phyloP scores from a whole-genome alignment of 2,888 invertebrate species.

The Lasioglossum morio region DNA sequence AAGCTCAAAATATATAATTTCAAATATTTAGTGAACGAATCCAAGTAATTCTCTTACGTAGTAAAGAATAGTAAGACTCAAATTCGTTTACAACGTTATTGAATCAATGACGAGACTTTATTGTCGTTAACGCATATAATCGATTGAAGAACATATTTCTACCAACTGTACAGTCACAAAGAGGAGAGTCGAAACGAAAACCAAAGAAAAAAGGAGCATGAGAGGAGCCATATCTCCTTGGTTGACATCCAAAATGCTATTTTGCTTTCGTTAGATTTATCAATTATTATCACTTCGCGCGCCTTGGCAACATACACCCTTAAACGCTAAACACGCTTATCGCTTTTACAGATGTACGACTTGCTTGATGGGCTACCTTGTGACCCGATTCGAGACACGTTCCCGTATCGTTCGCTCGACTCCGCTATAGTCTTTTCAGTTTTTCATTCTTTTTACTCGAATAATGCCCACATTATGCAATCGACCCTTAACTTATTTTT shows the following conservation, averaged over 20 bases:
- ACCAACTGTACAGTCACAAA: constrained; percentile 65
- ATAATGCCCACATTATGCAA: constrained; percentile 70
- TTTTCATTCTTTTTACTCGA: constrained; percentile 36
- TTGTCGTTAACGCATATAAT: constrained; percentile 43
- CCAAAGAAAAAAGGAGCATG: constrained; percentile 40
- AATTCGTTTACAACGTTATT: constrained; percentile 20
- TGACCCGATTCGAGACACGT: constrained; percentile 44
- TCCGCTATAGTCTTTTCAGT: constrained; percentile 3
- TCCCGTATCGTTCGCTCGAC: constrained; percentile 31
- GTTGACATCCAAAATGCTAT: constrained; percentile 67
- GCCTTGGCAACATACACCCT: constrained; percentile 61
- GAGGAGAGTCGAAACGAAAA: constrained; percentile 18
- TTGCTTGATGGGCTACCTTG: constrained; percentile 48
- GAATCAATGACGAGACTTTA: constrained; percentile 33
- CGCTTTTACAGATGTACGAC: constrained; percentile 58
- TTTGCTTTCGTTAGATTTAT: constrained; percentile 60
- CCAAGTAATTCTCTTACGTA: not conserved
- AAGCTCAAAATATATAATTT: constrained; percentile 35
- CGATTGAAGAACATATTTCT: constrained; percentile 56
- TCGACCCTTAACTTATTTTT: constrained; percentile 80
- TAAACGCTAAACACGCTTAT: constrained; percentile 51
- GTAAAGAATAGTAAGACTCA: constrained; percentile 10
- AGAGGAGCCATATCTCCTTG: constrained; percentile 61
- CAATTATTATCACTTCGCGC: constrained; percentile 60
- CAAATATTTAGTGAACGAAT: constrained; percentile 36